Percentiles rank a stretch among this genome's conserved stretches.
phyloP scores from a whole-genome alignment of 2,797 vertebrate species.

The Loriculus beryllinus region DNA sequence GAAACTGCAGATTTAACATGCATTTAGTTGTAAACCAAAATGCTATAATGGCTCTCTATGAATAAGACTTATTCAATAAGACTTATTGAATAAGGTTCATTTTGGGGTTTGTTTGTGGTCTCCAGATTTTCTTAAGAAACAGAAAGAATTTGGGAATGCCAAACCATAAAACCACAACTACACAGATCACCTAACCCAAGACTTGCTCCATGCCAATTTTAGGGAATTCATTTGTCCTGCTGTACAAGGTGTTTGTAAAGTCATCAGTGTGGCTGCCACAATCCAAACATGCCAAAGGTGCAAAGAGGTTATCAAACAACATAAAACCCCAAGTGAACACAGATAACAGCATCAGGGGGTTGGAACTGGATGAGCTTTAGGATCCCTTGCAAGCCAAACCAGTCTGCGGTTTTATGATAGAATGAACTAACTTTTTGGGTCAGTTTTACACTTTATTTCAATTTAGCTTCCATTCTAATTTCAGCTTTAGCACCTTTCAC shows the following conservation, averaged over 20 bases:
- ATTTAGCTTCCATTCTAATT: not conserved
- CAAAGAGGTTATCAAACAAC: not conserved
- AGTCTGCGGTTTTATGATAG: not conserved
- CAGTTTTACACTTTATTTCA: not conserved
- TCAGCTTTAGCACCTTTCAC: not conserved
- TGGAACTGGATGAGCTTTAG: not conserved
- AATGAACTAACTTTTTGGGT: not conserved
- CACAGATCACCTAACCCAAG: fast-evolving
- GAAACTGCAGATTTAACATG: not conserved
- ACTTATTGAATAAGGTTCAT: fast-evolving
- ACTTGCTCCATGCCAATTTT: not conserved
- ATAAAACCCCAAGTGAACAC: not conserved
- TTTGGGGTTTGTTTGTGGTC: not conserved
- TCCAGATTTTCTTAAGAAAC: fast-evolving
- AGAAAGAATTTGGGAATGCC: not conserved
- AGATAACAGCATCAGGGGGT: not conserved
- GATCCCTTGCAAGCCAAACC: not conserved
- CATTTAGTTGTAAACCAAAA: not conserved
- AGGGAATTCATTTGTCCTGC: not conserved
- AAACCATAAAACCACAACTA: not conserved
- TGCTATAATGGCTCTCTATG: not conserved
- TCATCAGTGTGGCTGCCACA: not conserved
- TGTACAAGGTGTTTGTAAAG: not conserved
- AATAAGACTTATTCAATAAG: fast-evolving
- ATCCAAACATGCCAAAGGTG: not conserved